These are phyloP conservation scores for Microtus ochrogaster DNA, from an alignment of 2,113 vertebrate genomes.

Conservation along the genomic window DNA sequence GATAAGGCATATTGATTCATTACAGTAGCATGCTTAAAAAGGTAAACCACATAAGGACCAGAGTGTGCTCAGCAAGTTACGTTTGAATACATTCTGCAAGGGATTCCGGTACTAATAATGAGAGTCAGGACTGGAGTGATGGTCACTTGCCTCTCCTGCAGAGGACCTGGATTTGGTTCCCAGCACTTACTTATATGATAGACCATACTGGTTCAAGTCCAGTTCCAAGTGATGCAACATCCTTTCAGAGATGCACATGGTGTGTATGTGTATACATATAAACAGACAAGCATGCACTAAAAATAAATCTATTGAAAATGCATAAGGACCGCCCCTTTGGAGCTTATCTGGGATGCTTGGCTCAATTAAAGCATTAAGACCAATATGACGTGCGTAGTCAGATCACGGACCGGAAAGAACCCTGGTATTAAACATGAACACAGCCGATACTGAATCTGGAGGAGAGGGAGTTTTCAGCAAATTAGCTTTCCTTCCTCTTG, in stretches of 20 bases:
- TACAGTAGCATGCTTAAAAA: neutral
- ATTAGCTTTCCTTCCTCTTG: neutral
- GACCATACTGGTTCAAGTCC: no score
- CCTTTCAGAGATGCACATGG: neutral
- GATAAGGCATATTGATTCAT: neutral
- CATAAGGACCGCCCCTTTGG: neutral
- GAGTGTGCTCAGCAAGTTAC: neutral
- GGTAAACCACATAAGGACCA: neutral
- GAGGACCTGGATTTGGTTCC: neutral
- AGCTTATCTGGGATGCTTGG: neutral
- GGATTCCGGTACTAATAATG: neutral
- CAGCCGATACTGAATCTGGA: neutral
- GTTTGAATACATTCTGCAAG: neutral
- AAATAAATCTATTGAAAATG: neutral
- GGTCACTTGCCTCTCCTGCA: neutral
- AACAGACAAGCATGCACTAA: neutral
- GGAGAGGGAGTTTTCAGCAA: neutral
- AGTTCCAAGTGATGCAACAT: neutral
- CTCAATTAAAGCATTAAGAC: neutral
- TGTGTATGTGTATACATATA: neutral
- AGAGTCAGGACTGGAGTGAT: neutral
- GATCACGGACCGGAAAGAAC: neutral
- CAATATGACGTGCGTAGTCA: neutral
- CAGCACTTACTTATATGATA: neutral
- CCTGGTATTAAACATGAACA: neutral